phyloP scores from a whole-genome alignment of 92 coral and sea anemone species.

The Umimayanthus chanpuru region DNA sequence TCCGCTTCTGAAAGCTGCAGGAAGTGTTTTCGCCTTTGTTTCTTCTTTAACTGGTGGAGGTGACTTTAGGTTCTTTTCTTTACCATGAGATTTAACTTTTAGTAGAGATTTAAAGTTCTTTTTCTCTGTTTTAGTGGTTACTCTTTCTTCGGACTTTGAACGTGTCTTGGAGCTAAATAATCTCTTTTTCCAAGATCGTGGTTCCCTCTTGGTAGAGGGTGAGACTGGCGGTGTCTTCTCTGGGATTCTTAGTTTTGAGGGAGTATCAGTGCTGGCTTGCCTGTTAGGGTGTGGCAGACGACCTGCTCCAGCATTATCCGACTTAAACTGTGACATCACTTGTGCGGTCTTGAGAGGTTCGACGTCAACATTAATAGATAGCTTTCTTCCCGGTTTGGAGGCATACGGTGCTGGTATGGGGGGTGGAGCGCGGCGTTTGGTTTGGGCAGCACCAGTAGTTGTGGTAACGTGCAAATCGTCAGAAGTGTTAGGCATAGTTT shows the following conservation, averaged over 20 bases:
- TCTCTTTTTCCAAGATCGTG: slow-evolving; percentile 78
- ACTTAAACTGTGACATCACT: neutral
- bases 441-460: neutral
- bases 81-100: slow-evolving; percentile 18
- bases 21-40: slow-evolving; percentile 1
- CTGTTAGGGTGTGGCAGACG: neutral
- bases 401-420: slow-evolving; percentile 42
- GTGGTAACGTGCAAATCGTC: neutral
- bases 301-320: neutral
- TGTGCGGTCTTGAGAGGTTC: neutral
- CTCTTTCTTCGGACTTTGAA: slow-evolving; percentile 56
- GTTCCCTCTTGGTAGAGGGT: slow-evolving; percentile 42
- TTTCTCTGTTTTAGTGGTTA: slow-evolving; percentile 41
- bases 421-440: slow-evolving; percentile 31
- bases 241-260: slow-evolving; percentile 28
- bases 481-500: neutral
- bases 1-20: neutral
- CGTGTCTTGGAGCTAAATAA: slow-evolving; percentile 73
- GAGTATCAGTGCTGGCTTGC: slow-evolving; percentile 1
- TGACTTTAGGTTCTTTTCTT: slow-evolving; percentile 22
- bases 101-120: slow-evolving; percentile 19
- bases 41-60: neutral
- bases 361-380: neutral
- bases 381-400: neutral
- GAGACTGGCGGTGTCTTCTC: slow-evolving; percentile 35